Conservation (phyloP, 2,113 vertebrate species). For the Seriola rivoliana region DNA sequence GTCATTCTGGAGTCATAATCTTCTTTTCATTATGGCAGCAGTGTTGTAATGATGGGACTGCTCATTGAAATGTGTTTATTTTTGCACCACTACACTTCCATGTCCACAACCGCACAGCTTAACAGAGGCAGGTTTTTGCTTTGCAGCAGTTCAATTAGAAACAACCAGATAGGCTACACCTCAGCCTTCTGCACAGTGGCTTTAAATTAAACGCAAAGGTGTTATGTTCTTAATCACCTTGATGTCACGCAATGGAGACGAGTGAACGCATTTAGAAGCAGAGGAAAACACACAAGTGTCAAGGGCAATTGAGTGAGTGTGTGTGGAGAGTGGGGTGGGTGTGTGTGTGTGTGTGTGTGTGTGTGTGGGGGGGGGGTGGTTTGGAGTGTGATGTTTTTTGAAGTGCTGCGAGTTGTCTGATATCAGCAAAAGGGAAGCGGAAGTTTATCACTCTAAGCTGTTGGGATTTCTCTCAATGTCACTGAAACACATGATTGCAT, state of each 20-base stretch:
- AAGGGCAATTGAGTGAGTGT: constrained; percentile 11
- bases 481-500: not conserved
- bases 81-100: not conserved
- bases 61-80: not conserved
- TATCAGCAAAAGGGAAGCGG: constrained; percentile 10
- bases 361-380: not conserved
- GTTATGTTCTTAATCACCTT: not conserved
- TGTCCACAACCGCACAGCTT: not conserved
- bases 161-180: not conserved
- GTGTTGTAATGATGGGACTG: not conserved
- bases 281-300: constrained; percentile 16
- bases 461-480: constrained; percentile 8
- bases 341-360: not conserved
- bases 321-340: not conserved
- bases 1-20: not conserved
- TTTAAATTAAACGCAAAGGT: constrained; percentile 17
- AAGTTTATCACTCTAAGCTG: constrained; percentile 9
- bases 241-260: not conserved
- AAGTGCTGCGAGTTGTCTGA: constrained; percentile 25
- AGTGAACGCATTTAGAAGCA: not conserved
- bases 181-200: not conserved
- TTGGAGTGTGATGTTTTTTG: constrained; percentile 23
- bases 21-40: not conserved
- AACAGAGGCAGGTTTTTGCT: not conserved
- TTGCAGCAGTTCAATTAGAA: constrained; percentile 9